Base-by-base conservation (phyloP, 2,888 invertebrate species). In the Archips xylosteana region DNA sequence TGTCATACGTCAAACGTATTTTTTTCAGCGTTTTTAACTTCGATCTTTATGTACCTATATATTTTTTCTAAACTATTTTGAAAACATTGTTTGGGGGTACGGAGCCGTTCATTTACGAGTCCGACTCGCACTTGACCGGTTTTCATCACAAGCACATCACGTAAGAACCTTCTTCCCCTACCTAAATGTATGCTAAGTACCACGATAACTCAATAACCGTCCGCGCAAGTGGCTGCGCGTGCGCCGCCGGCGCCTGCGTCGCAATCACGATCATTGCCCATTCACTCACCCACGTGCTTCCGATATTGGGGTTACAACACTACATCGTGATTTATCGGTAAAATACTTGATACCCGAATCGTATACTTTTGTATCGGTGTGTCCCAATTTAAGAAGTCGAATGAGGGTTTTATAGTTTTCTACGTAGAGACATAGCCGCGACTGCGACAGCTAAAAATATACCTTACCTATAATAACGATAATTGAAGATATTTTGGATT, bases 221-320 rank as follows among this genome's bases (percentile, higher is more conserved):
- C 32, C 13, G 51, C 80, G 84, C 91, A 92, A 92, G 92, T 65
- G 92, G 88, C 90, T 89, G 70, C 81, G 85, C 81, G 83, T 82
- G 85, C 83, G 85, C 82, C 86, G 72, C 71, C 70, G 75, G 45
- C 62, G 77, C 71, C 76, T 81, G 82, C 83, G 80, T 80, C 81
- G 78, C 64, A 82, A 83, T 80, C 77, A 76, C 83, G 78, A 80
- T 82, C 82, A 82, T 77, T 79, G 82, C 76, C 78, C 79, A 81
- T 82, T 81, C 83, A 79, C 79, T 76, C 79, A 75, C 85, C 84
- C 84, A 84, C 84, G 82, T 83, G 81, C 83, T 84, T 79, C 63
- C 70, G 65, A 74, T 65, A 74, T 74, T 61, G 51, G 69, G 68
- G 73, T 74, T 72, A 68, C 60, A 51, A 54, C 39, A 34, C 32